Base-by-base conservation (phyloP, 2,888 invertebrate species). In the Carpatolechia fugitivella region DNA sequence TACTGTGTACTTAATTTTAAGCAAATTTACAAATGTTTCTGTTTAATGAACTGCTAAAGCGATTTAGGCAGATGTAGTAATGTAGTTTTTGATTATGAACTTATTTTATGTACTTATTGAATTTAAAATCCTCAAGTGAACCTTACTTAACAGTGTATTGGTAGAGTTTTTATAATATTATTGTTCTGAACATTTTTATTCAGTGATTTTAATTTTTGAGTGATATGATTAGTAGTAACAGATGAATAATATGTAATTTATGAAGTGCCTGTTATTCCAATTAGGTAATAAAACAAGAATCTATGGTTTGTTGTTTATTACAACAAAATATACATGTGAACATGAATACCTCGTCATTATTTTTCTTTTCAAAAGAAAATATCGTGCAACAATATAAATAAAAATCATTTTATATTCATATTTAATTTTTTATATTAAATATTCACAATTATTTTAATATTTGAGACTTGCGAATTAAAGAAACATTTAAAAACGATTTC, bases 301-400 rank as follows among this genome's bases (percentile, higher is more conserved):
- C 69, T 76, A 74, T 83, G 79, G 75, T 76, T 78, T 76, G 73
- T 72, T 75, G 66, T 68, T 70, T 73, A 72, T 70, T 70, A 68
- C 72, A 76, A 76, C 70, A 69, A 68, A 72, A 83, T 80, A 76
- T 78, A 74, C 72, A 68, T 75, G 74, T 73, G 64, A 62, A 58
- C 58, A 14, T 58, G 57, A 10, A 13, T 6, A 8, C 53, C 11
- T 50, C 57, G 54, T 71, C n/a, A n/a, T 74, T 74, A 61, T 57
- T 71, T 75, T 33, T 11, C n/a, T 33, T 8, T 33, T 33, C n/a
- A 33, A 33, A 33, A 33, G 24, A 24, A 24, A 24, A 24, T 41
- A 41, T 20, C 10, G 10, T 40, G 35, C n/a, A n/a, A n/a, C 14
- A 38, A 38, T 7, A 13, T 14, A 38, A 44, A 29, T 6, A 44